These are phyloP conservation scores for Oceanodroma tethys DNA, from an alignment of 2,113 vertebrate species.

Conservation along the genomic window DNA sequence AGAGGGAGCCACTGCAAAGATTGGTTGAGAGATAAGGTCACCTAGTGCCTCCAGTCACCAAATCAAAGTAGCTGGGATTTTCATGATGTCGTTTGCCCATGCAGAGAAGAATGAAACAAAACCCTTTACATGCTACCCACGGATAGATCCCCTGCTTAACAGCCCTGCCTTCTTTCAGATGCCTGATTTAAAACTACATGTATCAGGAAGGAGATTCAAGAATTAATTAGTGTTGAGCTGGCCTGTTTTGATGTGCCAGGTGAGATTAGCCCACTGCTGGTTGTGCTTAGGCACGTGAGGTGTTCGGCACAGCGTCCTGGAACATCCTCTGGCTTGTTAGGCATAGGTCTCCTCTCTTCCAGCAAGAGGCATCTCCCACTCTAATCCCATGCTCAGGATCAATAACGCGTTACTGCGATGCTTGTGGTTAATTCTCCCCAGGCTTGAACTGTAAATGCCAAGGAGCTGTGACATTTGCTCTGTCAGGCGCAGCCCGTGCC, in stretches of 20 bases:
- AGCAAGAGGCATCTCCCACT: neutral
- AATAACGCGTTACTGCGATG: neutral
- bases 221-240: neutral
- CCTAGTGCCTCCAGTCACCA: conserved; percentile 47
- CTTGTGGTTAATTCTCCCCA: neutral
- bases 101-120: neutral
- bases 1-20: neutral
- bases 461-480: neutral
- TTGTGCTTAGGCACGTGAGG: neutral
- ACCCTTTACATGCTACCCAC: accelerated
- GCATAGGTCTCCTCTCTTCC: neutral
- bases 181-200: neutral
- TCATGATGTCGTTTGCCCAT: neutral
- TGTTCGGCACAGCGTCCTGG: neutral
- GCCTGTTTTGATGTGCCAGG: neutral
- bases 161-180: neutral
- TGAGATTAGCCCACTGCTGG: neutral
- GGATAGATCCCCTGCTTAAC: neutral
- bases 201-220: neutral
- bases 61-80: conserved; percentile 31
- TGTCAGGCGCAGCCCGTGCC: neutral
- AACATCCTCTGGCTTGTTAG: neutral
- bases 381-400: neutral
- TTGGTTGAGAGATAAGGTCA: conserved; percentile 63
- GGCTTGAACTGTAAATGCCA: neutral